Evolutionary conservation across 2,888 invertebrate species (phyloP).

Genomic region (Scotopteryx bipunctaria): DNA sequence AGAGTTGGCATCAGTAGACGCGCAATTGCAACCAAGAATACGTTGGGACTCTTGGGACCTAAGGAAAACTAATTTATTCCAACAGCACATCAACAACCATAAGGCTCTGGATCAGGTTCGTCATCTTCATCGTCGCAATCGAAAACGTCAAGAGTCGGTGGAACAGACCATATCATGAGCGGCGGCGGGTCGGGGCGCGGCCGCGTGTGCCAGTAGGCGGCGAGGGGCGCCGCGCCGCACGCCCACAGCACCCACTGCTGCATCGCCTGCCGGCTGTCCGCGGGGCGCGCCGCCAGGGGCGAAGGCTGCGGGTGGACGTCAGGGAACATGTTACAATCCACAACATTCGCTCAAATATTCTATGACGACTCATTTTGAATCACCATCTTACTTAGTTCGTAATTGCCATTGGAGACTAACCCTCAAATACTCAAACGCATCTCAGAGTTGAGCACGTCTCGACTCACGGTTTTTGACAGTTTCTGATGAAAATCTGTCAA

Average conservation of each 20-base stretch:
- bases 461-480: too few relatives aligned
- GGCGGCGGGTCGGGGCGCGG: slow-evolving; percentile 59
- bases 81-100: neutral
- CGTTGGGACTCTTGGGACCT: slow-evolving; percentile 74
- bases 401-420: too few relatives aligned
- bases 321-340: too few relatives aligned
- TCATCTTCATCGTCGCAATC: slow-evolving; percentile 18
- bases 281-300: slow-evolving; percentile 48
- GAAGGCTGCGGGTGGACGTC: slow-evolving; percentile 32
- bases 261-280: slow-evolving; percentile 52
- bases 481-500: too few relatives aligned
- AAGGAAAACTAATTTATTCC: slow-evolving; percentile 6
- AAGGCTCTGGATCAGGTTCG: slow-evolving; percentile 15
- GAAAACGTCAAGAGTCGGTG: neutral
- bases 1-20: too few relatives aligned
- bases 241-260: slow-evolving; percentile 72
- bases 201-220: slow-evolving; percentile 59
- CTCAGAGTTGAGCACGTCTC: too few relatives aligned
- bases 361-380: too few relatives aligned
- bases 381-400: too few relatives aligned
- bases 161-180: slow-evolving; percentile 71
- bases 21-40: too few relatives aligned
- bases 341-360: too few relatives aligned
- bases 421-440: too few relatives aligned
- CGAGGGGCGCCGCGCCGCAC: slow-evolving; percentile 59